Conservation (phyloP, 2,113 vertebrate species). For the Mixornis gularis region DNA sequence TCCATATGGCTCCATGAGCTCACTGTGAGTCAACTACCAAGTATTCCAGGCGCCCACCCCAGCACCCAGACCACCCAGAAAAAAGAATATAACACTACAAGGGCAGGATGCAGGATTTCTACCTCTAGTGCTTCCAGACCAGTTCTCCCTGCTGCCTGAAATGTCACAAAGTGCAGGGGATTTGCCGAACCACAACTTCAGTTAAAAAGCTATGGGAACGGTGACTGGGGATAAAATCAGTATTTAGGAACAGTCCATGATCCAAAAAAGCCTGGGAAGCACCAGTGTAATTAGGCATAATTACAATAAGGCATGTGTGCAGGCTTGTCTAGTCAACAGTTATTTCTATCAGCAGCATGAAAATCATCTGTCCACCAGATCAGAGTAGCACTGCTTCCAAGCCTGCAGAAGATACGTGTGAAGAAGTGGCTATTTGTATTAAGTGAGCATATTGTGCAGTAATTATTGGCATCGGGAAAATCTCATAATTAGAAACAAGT, state of each 20-base stretch:
- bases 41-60: neutral
- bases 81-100: neutral
- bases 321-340: constrained; percentile 23
- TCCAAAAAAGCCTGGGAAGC: neutral
- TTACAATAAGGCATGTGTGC: neutral
- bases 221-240: neutral
- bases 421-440: constrained; percentile 44
- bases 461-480: constrained; percentile 45
- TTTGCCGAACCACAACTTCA: neutral
- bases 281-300: neutral
- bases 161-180: accelerated
- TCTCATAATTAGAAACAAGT: constrained; percentile 26
- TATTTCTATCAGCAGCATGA: constrained; percentile 13
- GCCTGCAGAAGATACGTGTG: neutral
- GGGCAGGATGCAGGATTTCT: neutral
- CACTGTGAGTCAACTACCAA: neutral
- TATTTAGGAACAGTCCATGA: neutral
- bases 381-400: neutral
- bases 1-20: neutral
- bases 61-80: neutral
- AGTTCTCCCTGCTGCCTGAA: neutral
- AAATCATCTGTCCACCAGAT: constrained; percentile 40
- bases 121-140: neutral
- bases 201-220: neutral
- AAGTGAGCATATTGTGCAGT: constrained; percentile 44